Evolutionary conservation across 2,888 invertebrate genomes (phyloP).

Genomic region (Globia sparganii): DNA sequence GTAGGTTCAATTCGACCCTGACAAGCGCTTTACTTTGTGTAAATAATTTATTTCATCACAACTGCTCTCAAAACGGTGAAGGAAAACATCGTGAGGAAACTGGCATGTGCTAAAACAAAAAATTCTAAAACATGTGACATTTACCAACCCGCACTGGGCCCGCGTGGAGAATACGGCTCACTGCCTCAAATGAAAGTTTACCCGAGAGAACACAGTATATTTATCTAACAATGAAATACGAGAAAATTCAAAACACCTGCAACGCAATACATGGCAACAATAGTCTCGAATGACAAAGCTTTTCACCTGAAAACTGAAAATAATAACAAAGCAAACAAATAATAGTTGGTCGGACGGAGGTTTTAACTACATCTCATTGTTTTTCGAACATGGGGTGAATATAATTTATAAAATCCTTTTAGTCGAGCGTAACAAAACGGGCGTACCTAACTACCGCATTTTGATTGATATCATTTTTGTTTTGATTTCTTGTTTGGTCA

Average conservation of each 20-base stretch:
- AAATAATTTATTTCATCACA: too few relatives aligned
- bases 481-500: constrained; percentile 2
- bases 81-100: neutral
- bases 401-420: constrained; percentile 31
- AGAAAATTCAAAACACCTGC: constrained; percentile 47
- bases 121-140: neutral
- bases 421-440: constrained; percentile 20
- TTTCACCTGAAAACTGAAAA: constrained; percentile 31
- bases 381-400: constrained; percentile 35
- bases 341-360: constrained; percentile 19
- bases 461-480: constrained; percentile 21
- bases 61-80: neutral
- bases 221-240: constrained; percentile 11
- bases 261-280: constrained; percentile 19
- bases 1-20: too few relatives aligned
- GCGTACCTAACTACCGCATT: neutral
- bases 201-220: neutral
- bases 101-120: neutral
- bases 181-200: neutral
- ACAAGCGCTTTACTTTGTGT: too few relatives aligned
- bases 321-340: constrained; percentile 39
- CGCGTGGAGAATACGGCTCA: neutral
- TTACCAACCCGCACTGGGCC: neutral
- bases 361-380: constrained; percentile 39
- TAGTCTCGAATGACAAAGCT: constrained; percentile 49